Evolutionary conservation across 1,140 invertebrate species (phyloP).

Genomic region (Pomacea maculata): DNA sequence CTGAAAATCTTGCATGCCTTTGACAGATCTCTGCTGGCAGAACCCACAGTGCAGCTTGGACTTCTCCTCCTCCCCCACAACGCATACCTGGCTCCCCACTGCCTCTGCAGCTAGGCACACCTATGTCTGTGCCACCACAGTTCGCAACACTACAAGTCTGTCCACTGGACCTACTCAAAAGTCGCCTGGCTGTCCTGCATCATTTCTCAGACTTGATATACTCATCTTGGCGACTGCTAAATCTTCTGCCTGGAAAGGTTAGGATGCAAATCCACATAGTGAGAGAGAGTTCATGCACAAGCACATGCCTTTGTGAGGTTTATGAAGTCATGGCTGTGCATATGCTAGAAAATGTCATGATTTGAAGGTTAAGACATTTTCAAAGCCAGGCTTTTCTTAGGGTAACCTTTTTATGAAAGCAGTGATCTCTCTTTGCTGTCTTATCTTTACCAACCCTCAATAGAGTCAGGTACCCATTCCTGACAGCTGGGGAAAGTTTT

Average conservation of each 20-base stretch:
- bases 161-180: conserved; percentile 69
- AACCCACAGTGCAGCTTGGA: conserved; percentile 75
- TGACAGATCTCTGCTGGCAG: conserved; percentile 72
- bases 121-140: conserved; percentile 70
- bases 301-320: no score
- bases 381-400: no score
- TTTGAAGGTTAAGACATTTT: no score
- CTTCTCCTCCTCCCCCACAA: conserved; percentile 68
- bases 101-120: conserved; percentile 69
- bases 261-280: background rate
- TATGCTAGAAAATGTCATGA: no score
- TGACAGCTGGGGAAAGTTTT: no score
- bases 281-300: no score
- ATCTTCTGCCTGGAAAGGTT: conserved; percentile 62
- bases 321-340: no score
- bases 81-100: conserved; percentile 67
- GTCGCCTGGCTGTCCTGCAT: conserved; percentile 71
- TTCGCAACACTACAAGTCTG: conserved; percentile 70
- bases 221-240: conserved; percentile 73
- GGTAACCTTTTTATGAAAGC: no score
- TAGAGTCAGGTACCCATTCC: no score
- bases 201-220: conserved; percentile 75
- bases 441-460: no score
- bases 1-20: background rate
- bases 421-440: no score